Conservation (phyloP, 2,888 invertebrate genomes). For the Gymnocheta viridis region DNA sequence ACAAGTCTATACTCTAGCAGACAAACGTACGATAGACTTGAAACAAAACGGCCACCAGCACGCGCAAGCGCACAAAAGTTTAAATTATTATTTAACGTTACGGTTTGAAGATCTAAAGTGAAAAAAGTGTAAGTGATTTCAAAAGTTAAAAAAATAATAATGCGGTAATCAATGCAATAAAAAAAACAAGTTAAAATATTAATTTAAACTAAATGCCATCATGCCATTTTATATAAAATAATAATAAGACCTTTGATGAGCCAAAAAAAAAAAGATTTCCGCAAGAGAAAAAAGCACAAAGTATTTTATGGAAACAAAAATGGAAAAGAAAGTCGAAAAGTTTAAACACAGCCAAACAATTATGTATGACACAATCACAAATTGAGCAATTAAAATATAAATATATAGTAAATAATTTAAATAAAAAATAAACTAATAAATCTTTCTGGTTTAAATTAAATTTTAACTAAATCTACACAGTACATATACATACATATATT, state of each 20-base stretch:
- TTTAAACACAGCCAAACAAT: background rate
- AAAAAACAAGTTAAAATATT: constrained; percentile 27
- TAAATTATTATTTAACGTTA: constrained; percentile 45
- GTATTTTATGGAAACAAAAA: background rate
- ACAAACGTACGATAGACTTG: constrained; percentile 62
- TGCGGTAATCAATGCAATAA: constrained; percentile 12
- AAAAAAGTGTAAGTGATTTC: constrained; percentile 58
- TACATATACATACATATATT: no score
- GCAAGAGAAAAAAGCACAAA: background rate
- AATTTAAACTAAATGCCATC: constrained; percentile 19
- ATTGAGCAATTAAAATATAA: background rate
- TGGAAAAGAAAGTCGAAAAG: constrained; percentile 9
- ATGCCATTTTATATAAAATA: constrained; percentile 3
- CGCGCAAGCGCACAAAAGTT: constrained; percentile 57
- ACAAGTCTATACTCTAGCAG: constrained; percentile 44
- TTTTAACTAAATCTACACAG: background rate
- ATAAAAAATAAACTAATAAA: background rate
- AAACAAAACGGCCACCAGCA: constrained; percentile 58
- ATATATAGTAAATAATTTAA: background rate
- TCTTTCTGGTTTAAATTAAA: background rate
- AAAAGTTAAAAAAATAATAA: constrained; percentile 21
- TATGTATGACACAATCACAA: background rate
- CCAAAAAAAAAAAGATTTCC: background rate
- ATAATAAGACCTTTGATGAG: constrained; percentile 22
- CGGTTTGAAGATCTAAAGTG: constrained; percentile 60